Base-by-base conservation (phyloP, 1,140 invertebrate genomes). In the Augochlora pura region DNA sequence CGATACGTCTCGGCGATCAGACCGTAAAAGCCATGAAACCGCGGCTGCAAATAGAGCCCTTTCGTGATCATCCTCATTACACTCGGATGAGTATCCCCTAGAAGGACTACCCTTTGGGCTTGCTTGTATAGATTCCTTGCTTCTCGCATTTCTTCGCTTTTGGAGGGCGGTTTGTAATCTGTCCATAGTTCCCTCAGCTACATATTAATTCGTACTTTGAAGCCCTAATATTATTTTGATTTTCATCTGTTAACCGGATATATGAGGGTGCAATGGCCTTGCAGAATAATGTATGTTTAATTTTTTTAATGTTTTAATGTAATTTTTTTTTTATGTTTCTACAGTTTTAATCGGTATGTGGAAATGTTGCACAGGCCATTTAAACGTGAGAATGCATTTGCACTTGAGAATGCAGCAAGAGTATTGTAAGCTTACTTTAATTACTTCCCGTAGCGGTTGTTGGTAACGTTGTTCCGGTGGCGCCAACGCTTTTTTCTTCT, bases 141-240 rank as follows among this genome's bases (percentile, higher is more conserved):
- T n/a, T 46, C 39, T 21, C 63, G 59, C 0, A 32, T 46, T 46
- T 78, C 75, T 14, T 63, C 60, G 59, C 46, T 63, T 57, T 38
- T 81, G 16, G 23, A 78, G 0, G 68, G 67, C 18, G 64, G 63
- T 27, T 85, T 70, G 8, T 74, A 27, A n/a, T 69, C 16, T 0
- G 66, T 63, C 85, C 85, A 87, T 32, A 87, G 59, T 59, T 38
- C 27, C 66, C 72, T 70, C 14, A 87, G 46, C 85, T 87, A 52
- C 42, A 46, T 46, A 46, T 12, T 23, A 60, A 42, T 42, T 46
- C 8, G 38, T 64, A n/a, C n/a, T n/a, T 7, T n/a, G 16, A 54
- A 54, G 16, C 3, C 6, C 18, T 54, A 57, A 9, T 57, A 9
- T 7, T 5, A 7, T 57, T 57, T 2, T 57, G 0, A 57, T 57